phyloP scores from a whole-genome alignment of 2,113 vertebrate genomes.

The Poecile atricapillus region DNA sequence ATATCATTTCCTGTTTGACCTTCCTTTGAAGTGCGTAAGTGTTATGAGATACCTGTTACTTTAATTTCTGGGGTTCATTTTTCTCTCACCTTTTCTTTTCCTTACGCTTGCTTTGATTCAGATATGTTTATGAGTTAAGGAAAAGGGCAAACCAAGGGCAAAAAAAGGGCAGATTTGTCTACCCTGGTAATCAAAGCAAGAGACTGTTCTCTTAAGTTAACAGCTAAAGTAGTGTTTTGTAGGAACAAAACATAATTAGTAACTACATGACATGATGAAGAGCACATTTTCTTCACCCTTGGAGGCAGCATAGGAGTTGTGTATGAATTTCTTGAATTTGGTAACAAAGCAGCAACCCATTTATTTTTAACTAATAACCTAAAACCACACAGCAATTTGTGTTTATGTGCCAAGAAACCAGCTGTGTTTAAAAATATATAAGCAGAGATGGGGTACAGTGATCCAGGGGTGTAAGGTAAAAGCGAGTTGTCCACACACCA shows the following conservation, averaged over 20 bases:
- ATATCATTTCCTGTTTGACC: background rate
- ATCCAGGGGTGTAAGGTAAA: background rate
- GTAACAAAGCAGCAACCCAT: slow-evolving; percentile 48
- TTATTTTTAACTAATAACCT: slow-evolving; percentile 74
- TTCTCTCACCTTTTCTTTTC: background rate
- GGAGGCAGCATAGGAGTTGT: slow-evolving; percentile 67
- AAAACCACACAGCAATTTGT: slow-evolving; percentile 51
- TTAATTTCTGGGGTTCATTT: background rate
- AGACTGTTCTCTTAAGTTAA: slow-evolving; percentile 1
- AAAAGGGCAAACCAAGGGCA: background rate
- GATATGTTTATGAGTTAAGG: slow-evolving; percentile 25
- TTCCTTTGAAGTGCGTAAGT: background rate
- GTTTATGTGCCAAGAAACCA: slow-evolving; percentile 65
- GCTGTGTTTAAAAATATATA: slow-evolving; percentile 68
- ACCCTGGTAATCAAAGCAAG: background rate
- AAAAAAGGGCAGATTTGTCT: background rate
- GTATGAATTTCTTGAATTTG: slow-evolving; percentile 67
- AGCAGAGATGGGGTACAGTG: background rate
- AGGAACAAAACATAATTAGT: slow-evolving; percentile 60
- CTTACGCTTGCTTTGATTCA: background rate
- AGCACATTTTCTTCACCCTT: slow-evolving; percentile 69
- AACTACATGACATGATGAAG: slow-evolving; percentile 47
- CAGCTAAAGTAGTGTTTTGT: slow-evolving; percentile 36
- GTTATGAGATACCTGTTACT: slow-evolving; percentile 16
- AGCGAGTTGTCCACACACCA: background rate